Conservation (phyloP, 2,888 invertebrate species). For the Eupeodes latifasciatus region DNA sequence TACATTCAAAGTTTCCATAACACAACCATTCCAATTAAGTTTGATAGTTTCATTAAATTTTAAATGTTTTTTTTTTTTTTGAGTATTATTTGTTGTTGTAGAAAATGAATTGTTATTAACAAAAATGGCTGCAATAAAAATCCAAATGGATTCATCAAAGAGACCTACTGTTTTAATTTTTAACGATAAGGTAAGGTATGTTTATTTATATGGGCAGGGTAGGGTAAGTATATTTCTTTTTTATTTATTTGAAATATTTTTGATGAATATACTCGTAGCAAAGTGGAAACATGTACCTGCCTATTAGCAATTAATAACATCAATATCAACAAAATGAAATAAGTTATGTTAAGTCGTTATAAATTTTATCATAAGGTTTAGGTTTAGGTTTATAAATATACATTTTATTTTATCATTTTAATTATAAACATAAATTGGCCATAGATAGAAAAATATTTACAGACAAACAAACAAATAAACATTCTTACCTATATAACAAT, state of each 20-base stretch:
- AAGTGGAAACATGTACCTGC: background rate
- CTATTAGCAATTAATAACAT: slow-evolving; percentile 8
- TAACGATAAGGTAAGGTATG: background rate
- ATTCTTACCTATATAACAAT: background rate
- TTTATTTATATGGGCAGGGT: background rate
- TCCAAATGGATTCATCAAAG: slow-evolving; percentile 32
- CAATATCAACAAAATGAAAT: background rate
- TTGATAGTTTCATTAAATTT: slow-evolving; percentile 30
- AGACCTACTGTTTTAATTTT: slow-evolving; percentile 33
- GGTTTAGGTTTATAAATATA: no score
- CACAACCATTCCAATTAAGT: slow-evolving; percentile 35
- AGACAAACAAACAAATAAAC: background rate
- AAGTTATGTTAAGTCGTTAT: slow-evolving; percentile 6
- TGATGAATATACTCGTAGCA: background rate
- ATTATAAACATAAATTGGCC: slow-evolving; percentile 15
- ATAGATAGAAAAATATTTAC: background rate
- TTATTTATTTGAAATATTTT: background rate
- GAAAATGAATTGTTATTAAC: slow-evolving; percentile 32
- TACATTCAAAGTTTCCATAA: slow-evolving; percentile 7
- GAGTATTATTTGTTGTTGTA: background rate
- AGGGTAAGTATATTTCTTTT: background rate
- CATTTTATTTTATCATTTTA: background rate
- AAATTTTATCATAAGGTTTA: background rate
- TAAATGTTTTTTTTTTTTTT: background rate
- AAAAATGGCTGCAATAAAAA: slow-evolving; percentile 27